These are phyloP conservation scores for Clistopyga incitator DNA, from an alignment of 2,888 invertebrate genomes.

Conservation along the genomic window DNA sequence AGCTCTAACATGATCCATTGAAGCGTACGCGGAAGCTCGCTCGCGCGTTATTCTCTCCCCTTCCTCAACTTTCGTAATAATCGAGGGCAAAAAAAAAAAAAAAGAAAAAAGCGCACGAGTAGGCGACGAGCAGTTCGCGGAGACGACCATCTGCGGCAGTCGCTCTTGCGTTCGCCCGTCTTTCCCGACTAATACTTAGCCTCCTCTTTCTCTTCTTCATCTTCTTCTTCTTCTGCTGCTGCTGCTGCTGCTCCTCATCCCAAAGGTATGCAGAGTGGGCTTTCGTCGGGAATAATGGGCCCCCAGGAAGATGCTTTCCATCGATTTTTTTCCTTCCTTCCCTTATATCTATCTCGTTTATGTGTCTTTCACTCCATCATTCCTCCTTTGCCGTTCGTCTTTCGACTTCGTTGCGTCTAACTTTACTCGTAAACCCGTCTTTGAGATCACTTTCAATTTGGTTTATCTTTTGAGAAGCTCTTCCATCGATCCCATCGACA, in stretches of 20 bases:
- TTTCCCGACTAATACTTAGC: constrained; percentile 45
- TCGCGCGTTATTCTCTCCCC: constrained; percentile 37
- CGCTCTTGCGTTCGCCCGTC: constrained; percentile 35
- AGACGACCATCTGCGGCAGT: constrained; percentile 50
- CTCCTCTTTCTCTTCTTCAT: constrained; percentile 25
- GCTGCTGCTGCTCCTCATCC: constrained; percentile 6
- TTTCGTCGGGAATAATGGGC: constrained; percentile 39
- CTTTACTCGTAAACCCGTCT: constrained; percentile 22
- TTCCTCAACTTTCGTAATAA: constrained; percentile 61
- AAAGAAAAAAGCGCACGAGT: constrained; percentile 53
- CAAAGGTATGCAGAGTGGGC: constrained; percentile 45
- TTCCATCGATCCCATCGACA: constrained; percentile 3
- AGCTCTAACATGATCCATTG: constrained; percentile 53
- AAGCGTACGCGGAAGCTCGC: constrained; percentile 46
- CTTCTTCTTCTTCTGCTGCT: constrained; percentile 1
- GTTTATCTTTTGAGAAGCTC: not conserved
- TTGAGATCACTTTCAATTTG: constrained; percentile 15
- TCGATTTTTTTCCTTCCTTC: constrained; percentile 42
- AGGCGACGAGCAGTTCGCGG: constrained; percentile 31
- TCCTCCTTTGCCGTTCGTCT: constrained; percentile 17
- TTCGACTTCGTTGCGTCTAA: constrained; percentile 1
- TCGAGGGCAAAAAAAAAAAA: constrained; percentile 60
- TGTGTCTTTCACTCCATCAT: constrained; percentile 27
- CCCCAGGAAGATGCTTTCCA: constrained; percentile 14
- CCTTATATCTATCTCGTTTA: constrained; percentile 7